Evolutionary conservation across 2,888 invertebrate genomes (phyloP).

Genomic region (Clunio marinus): DNA sequence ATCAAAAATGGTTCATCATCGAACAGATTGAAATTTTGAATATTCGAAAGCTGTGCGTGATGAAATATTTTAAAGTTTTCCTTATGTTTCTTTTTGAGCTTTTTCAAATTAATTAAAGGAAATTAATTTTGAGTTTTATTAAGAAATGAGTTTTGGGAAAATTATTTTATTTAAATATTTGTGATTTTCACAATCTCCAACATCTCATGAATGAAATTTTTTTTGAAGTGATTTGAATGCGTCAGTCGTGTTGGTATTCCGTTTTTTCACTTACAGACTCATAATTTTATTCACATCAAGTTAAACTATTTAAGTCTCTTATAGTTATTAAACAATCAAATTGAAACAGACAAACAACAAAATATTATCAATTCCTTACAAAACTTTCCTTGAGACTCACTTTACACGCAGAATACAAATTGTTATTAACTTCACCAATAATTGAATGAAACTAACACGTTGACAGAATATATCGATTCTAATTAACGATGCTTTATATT

Average conservation of each 20-base stretch:
- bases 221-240: background rate
- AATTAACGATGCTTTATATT: background rate
- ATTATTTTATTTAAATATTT: background rate
- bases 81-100: background rate
- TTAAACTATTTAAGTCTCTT: too few relatives aligned
- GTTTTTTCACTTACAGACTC: background rate
- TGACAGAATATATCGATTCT: background rate
- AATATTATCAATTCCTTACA: background rate
- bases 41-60: too few relatives aligned
- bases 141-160: too few relatives aligned
- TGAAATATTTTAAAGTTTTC: too few relatives aligned
- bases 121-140: background rate
- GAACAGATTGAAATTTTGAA: too few relatives aligned
- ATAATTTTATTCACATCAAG: background rate
- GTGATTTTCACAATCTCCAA: background rate
- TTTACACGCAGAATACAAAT: background rate
- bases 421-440: background rate
- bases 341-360: background rate
- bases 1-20: too few relatives aligned
- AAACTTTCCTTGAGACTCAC: background rate
- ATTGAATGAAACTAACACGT: background rate
- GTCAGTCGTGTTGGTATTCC: too few relatives aligned
- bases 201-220: too few relatives aligned
- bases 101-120: too few relatives aligned
- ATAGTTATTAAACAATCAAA: too few relatives aligned